Conservation (phyloP, 2,888 invertebrate genomes). For the Smittia sp. region DNA sequence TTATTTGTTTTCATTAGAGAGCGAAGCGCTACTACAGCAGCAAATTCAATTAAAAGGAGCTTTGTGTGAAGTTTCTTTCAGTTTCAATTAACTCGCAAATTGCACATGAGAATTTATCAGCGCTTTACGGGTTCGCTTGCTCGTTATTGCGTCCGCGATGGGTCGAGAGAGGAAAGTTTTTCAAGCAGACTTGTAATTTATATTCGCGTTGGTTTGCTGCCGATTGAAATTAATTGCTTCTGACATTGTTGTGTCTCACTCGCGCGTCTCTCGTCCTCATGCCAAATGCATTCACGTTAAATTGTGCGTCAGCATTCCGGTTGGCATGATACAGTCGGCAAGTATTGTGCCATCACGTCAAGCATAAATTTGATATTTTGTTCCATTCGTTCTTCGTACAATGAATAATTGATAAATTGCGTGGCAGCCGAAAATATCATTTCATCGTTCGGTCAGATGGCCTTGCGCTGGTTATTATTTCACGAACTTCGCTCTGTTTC, state of each 20-base stretch:
- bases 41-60: constrained; percentile 17
- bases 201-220: constrained; percentile 19
- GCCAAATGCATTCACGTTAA: constrained; percentile 13
- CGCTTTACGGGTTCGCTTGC: constrained; percentile 8
- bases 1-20: constrained; percentile 32
- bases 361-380: constrained; percentile 13
- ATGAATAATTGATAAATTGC: constrained; percentile 39
- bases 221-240: constrained; percentile 31
- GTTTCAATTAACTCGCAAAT: constrained; percentile 7
- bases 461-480: constrained; percentile 23
- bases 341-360: background rate
- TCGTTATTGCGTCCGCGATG: background rate
- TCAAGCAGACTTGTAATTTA: constrained; percentile 23
- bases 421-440: constrained; percentile 26
- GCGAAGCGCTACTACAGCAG: background rate
- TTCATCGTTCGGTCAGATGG: constrained; percentile 25
- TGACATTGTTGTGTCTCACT: constrained; percentile 24
- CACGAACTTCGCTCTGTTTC: background rate
- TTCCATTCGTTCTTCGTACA: background rate
- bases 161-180: background rate
- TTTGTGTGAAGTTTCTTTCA: constrained; percentile 19
- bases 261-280: background rate
- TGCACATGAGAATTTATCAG: constrained; percentile 11
- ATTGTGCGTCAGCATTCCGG: constrained; percentile 15
- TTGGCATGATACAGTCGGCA: background rate